Base-by-base conservation (phyloP, 2,888 invertebrate species). In the Aphidoletes aphidimyza region DNA sequence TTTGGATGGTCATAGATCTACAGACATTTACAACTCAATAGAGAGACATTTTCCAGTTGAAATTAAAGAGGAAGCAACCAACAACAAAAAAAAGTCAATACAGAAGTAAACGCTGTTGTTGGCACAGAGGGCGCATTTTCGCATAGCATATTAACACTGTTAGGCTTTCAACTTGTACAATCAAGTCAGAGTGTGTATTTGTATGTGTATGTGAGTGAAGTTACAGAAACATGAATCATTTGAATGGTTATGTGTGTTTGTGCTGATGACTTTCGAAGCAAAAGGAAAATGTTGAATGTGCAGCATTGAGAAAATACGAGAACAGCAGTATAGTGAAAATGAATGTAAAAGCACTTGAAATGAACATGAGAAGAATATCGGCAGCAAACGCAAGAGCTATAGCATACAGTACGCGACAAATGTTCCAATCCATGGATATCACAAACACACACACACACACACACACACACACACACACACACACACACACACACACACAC, bases 291-390 rank as follows among this genome's bases (percentile, higher is more conserved):
- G 69, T 69, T 69, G 30, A 69, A 69, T 69, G 34, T 69, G 34
- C 22, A 54, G 2, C 69, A 69, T 69, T 69, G 69, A 14, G 69
- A 69, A 69, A 26, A 69, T 69, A 69, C 69, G 69, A 69, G 30
- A 69, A 69, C 30, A n/a, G n/a, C n/a, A n/a, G n/a, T n/a, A n/a
- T n/a, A n/a, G 69, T 69, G 69, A 69, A 69, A 69, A 69, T 69
- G 14, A 14, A 69, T 69, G 69, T 30, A 69, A n/a, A n/a, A 54
- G 11, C 22, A 22, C 17, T 30, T 34, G 69, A 69, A 69, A 30
- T n/a, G 14, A 69, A 30, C 2, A 19, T 14, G 3, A 39, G 11
- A 39, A 39, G 39, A 39, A 39, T 11, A 39, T 5, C 5, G 11
- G 54, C 5, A 54, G 6, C n/a, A 54, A 54, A 54, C 69, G 69